These are phyloP conservation scores for Plotosus lineatus DNA, from an alignment of 2,113 vertebrate species.

Conservation along the genomic window DNA sequence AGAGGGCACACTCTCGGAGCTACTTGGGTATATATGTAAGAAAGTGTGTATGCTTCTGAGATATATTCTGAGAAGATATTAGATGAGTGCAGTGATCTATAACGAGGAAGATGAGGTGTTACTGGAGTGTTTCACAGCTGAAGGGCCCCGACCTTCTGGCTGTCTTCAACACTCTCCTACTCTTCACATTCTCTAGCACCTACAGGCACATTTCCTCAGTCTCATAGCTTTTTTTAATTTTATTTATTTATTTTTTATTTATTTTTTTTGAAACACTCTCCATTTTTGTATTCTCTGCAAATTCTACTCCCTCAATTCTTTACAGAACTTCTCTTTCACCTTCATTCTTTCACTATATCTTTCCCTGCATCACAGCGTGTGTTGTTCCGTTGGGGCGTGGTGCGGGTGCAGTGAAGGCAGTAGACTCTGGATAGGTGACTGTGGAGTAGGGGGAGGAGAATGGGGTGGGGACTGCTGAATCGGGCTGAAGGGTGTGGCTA, in stretches of 20 bases:
- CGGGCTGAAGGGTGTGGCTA: slow-evolving; percentile 68
- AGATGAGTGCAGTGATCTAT: slow-evolving; percentile 19
- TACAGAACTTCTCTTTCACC: slow-evolving; percentile 9
- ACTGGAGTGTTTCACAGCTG: slow-evolving; percentile 34
- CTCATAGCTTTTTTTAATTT: too few species aligned
- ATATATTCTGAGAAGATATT: slow-evolving; percentile 12
- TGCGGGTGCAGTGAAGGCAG: slow-evolving; percentile 76
- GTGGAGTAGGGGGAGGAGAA: slow-evolving; percentile 80
- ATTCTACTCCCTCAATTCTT: slow-evolving; percentile 18
- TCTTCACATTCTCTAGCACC: slow-evolving; percentile 47
- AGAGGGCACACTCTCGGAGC: slow-evolving; percentile 8
- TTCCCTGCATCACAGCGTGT: slow-evolving; percentile 78
- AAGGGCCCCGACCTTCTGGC: slow-evolving; percentile 36
- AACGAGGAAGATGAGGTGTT: slow-evolving; percentile 37
- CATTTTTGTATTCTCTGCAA: slow-evolving; percentile 23
- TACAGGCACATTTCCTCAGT: slow-evolving; percentile 44
- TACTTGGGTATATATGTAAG: slow-evolving; percentile 8
- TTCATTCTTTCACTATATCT: not conserved
- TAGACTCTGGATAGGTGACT: slow-evolving; percentile 78
- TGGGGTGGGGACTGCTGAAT: slow-evolving; percentile 73
- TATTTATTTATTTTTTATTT: too few species aligned
- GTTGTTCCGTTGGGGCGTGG: slow-evolving; percentile 79
- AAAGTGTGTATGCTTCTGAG: not conserved
- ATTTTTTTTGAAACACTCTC: slow-evolving; percentile 38
- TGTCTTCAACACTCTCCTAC: slow-evolving; percentile 54